These are phyloP conservation scores for Gnathonemus echidnorhynchus DNA, from an alignment of 2,113 vertebrate genomes.

Conservation along the genomic window DNA sequence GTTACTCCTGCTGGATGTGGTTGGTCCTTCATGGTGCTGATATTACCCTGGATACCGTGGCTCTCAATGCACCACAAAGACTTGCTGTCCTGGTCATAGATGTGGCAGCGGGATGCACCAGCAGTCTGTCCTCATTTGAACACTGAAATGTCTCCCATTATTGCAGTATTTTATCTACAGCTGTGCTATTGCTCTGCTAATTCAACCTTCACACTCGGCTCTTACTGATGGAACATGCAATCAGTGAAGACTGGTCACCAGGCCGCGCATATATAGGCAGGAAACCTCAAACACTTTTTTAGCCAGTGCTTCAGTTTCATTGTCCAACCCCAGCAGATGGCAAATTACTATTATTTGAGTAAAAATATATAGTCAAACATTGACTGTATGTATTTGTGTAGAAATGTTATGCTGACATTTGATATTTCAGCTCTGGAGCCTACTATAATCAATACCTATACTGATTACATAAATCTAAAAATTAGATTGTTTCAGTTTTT, in stretches of 20 bases:
- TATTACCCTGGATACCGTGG: too few species aligned
- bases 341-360: background rate
- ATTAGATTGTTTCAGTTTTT: slow-evolving; percentile 1
- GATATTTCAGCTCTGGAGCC: slow-evolving; percentile 4
- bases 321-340: background rate
- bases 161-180: too few species aligned
- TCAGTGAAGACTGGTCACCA: background rate
- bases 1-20: too few species aligned
- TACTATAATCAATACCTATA: background rate
- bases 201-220: background rate
- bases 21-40: too few species aligned
- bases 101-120: too few species aligned
- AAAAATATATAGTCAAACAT: slow-evolving; percentile 5
- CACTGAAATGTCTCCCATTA: too few species aligned
- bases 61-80: too few species aligned
- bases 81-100: too few species aligned
- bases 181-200: too few species aligned
- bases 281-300: background rate
- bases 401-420: background rate
- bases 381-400: background rate
- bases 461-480: slow-evolving; percentile 4
- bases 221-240: background rate
- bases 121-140: too few species aligned
- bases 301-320: background rate
- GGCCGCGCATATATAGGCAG: background rate